Base-by-base conservation (phyloP, 2,797 vertebrate species). In the Caiman crocodilus region DNA sequence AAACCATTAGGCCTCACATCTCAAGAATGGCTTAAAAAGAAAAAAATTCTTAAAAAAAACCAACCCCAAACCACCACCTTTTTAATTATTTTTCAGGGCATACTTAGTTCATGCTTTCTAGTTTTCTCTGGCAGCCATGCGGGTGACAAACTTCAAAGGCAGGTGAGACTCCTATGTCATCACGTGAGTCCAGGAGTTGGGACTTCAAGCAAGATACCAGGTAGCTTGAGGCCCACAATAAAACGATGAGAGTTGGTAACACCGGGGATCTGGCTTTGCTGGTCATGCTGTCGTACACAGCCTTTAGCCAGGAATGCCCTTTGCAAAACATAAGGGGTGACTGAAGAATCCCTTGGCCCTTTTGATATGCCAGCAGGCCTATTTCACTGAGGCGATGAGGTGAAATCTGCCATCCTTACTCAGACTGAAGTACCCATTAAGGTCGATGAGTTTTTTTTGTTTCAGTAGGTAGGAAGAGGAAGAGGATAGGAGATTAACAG, bases 321-420 rank as follows among this genome's bases (percentile, higher is more conserved):
- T 61, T 25, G 50, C 14, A 77, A 81, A 76, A 28, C 16, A 13
- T 15, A 73, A 23, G 9, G 30, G 16, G 23, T 6, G 3, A 25
- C 9, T 8, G n/a, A 25, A 79, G 67, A 30, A 90, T 25, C 11
- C 4, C 13, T 18, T 0, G 2, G 42, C 14, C 0, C 0, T 69
- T 60, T 71, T 64, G 57, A 2, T 14, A 6, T 7, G 23, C 11
- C 26, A 76, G 0, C 32, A 63, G 16, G 17, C 32, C 14, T 64
- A 59, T 71, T 35, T 0, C 4, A 50, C 12, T 69, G 81, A 1
- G n/a, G 4, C 3, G 63, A 5, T 26, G 69, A 50, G 17, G 61
- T 55, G 21, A 79, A 55, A 57, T 26, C 16, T 21, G 15, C 30
- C 58, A 7, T 74, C 56, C 16, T 84, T 73, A 5, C 20, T 18